These are phyloP conservation scores for Parauchenoglanis punctatus DNA, from an alignment of 2,797 vertebrate species.

Conservation along the genomic window DNA sequence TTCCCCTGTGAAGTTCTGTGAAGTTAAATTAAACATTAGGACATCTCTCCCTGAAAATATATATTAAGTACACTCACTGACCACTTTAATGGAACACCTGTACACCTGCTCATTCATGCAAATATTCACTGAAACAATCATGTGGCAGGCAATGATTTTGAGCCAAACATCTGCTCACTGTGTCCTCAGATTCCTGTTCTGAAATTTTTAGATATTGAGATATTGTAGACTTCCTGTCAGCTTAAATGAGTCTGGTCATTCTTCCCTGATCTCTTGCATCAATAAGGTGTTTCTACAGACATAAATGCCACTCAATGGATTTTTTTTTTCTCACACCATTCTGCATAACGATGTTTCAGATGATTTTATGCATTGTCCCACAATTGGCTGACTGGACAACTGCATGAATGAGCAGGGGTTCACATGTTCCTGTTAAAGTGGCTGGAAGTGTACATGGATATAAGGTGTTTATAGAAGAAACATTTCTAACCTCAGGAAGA, in stretches of 20 bases:
- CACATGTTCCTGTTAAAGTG: neutral
- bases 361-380: neutral
- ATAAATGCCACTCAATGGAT: neutral
- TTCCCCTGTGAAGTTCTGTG: slow-evolving; percentile 80
- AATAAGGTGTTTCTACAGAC: neutral
- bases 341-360: neutral
- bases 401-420: neutral
- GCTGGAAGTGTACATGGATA: neutral
- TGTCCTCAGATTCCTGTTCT: neutral
- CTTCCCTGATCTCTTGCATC: neutral
- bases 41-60: neutral
- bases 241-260: neutral
- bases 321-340: neutral
- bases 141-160: neutral
- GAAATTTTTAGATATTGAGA: neutral
- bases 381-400: neutral
- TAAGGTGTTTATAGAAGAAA: neutral
- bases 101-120: neutral
- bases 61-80: neutral
- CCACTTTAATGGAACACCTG: neutral
- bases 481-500: slow-evolving; percentile 82
- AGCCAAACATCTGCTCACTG: neutral
- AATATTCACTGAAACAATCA: neutral
- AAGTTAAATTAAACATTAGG: slow-evolving; percentile 8
- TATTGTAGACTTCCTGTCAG: neutral